These are phyloP conservation scores for Sylvia borin DNA, from an alignment of 2,797 vertebrate genomes.

Conservation along the genomic window DNA sequence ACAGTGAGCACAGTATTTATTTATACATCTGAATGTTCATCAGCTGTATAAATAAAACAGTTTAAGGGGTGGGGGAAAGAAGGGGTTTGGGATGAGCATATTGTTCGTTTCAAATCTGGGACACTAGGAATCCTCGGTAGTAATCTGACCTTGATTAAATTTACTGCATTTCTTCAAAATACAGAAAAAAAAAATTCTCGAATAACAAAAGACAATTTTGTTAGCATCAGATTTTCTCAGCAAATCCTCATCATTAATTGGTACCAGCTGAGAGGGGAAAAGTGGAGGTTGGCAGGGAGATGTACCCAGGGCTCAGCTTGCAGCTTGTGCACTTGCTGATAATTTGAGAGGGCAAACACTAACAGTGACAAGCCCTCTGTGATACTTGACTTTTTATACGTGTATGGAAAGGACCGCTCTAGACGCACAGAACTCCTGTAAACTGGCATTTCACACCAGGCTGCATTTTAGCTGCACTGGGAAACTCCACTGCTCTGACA, in stretches of 20 bases:
- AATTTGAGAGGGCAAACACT: rapidly evolving
- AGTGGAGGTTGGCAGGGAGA: background rate
- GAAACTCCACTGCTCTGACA: background rate
- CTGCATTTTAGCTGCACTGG: background rate
- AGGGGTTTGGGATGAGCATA: background rate
- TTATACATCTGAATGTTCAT: background rate
- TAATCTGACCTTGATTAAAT: background rate
- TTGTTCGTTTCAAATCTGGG: background rate
- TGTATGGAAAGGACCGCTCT: background rate
- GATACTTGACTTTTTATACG: background rate
- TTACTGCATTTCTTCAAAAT: background rate
- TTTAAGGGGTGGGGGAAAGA: background rate
- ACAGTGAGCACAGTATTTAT: background rate
- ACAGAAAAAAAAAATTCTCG: background rate
- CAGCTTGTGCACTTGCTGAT: background rate
- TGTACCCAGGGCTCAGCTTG: background rate
- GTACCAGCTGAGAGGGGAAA: background rate
- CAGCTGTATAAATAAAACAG: background rate
- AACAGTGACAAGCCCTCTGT: background rate
- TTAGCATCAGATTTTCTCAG: background rate
- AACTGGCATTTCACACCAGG: background rate
- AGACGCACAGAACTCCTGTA: conserved; percentile 25
- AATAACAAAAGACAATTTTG: background rate
- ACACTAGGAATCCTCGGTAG: background rate
- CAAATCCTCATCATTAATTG: background rate